Base-by-base conservation (phyloP, 2,113 vertebrate genomes). In the Entomyzon cyanotis region DNA sequence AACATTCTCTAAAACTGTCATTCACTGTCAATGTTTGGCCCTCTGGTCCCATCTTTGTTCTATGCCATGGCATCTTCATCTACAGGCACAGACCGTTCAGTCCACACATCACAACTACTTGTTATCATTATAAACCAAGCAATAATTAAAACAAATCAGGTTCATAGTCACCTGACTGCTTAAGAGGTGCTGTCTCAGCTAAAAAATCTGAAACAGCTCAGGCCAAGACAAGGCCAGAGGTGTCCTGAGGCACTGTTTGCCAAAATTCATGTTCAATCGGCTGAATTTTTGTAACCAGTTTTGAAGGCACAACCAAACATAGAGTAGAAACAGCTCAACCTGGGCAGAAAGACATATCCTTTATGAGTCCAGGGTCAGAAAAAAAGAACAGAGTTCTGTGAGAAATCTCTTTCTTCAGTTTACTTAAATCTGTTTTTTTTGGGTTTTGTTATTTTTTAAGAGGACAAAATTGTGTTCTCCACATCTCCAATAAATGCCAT, bases 21-120 rank as follows among this genome's bases (percentile, higher is more conserved):
- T 37, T 37, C 37, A 9, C 8, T 42, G 27, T 30, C 63, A 74
- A 33, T 9, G 10, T 10, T 60, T 10, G 7, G 10, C 6, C 7
- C 25, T 56, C 41, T 65, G 30, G 25, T 58, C 25, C 33, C 3
- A 3, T 0, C 12, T 71, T 22, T 31, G 6, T 14, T 30, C 7
- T 67, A 9, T 87, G 41, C 23, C 68, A 15, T 0, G 1, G 30
- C 0, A 0, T 65, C 33, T 53, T 49, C 44, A 15, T 35, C 65
- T 39, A 25, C 6, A 21, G 46, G 14, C 27, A 73, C 9, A 14
- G 20, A 37, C 10, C 55, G 12, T 30, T 74, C 25, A 49, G 12
- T 19, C 9, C 16, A 42, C 42, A 50, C 18, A 65, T 10, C 65
- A 47, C n/a, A 62, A 30, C 25, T 52, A 10, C 22, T 63, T 71